Evolutionary conservation across 2,888 invertebrate species (phyloP).

Genomic region (Platycheirus rosarum): DNA sequence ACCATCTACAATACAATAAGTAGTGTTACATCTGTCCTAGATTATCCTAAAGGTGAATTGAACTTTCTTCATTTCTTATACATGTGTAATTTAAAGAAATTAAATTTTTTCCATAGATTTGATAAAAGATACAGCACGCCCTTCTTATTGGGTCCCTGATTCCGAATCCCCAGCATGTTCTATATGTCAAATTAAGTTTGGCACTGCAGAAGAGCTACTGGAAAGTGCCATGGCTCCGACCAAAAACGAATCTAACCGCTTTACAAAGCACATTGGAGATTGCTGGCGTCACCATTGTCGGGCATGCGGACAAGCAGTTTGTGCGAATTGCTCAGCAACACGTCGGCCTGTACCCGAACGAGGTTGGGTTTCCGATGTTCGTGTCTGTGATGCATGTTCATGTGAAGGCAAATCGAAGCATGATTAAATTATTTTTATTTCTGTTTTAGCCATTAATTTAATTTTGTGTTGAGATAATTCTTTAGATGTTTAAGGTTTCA

Average conservation of each 20-base stretch:
- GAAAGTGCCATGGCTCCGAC: slow-evolving; percentile 78
- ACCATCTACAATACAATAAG: slow-evolving; percentile 88
- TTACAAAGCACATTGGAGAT: slow-evolving; percentile 76
- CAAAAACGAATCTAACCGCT: slow-evolving; percentile 23
- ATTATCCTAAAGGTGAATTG: slow-evolving; percentile 87
- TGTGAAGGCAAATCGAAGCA: slow-evolving; percentile 76
- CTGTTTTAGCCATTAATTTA: background rate
- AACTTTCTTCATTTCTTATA: too few species aligned
- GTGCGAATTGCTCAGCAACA: slow-evolving; percentile 84
- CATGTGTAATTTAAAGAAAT: background rate
- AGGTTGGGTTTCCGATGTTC: slow-evolving; percentile 89
- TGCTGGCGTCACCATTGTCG: slow-evolving; percentile 86
- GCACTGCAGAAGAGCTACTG: slow-evolving; percentile 81
- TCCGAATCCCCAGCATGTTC: slow-evolving; percentile 86
- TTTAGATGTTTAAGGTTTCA: slow-evolving; percentile 56
- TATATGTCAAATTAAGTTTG: slow-evolving; percentile 86
- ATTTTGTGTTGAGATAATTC: slow-evolving; percentile 39
- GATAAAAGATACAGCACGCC: slow-evolving; percentile 89
- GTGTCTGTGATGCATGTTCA: slow-evolving; percentile 89
- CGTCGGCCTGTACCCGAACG: slow-evolving; percentile 87
- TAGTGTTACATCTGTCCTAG: slow-evolving; percentile 88
- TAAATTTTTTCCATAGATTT: slow-evolving; percentile 81
- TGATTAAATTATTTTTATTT: slow-evolving; percentile 51
- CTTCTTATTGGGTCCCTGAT: slow-evolving; percentile 92
- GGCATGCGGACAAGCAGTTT: slow-evolving; percentile 88